Evolutionary conservation across 2,888 invertebrate genomes (phyloP).

Genomic region (Apodemia duryi): DNA sequence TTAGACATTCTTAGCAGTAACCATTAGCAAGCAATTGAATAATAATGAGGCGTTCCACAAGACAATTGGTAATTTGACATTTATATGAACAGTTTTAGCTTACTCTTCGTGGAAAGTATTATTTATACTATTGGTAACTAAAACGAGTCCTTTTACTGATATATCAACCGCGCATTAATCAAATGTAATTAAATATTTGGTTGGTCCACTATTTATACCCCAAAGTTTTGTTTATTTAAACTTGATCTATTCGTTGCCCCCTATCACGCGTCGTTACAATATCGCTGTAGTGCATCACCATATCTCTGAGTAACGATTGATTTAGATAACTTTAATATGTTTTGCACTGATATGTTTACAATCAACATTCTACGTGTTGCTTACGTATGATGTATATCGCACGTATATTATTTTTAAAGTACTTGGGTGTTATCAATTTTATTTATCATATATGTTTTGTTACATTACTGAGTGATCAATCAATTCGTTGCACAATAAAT

Average conservation of each 20-base stretch:
- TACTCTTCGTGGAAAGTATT: too few species aligned
- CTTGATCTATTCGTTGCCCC: conserved; percentile 2
- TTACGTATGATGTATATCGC: background rate
- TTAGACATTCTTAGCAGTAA: too few species aligned
- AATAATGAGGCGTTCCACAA: too few species aligned
- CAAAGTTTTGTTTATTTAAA: background rate
- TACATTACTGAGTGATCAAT: conserved; percentile 1
- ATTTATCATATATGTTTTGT: conserved; percentile 3
- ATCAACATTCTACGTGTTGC: conserved; percentile 3
- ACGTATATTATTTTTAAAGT: background rate
- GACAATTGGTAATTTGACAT: too few species aligned
- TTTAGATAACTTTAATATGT: conserved; percentile 6
- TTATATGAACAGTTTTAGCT: too few species aligned
- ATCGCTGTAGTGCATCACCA: background rate
- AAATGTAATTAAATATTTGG: background rate
- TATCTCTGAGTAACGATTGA: conserved; percentile 1
- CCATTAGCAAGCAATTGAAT: too few species aligned
- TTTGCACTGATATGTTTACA: background rate
- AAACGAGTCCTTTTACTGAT: too few species aligned
- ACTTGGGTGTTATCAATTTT: background rate
- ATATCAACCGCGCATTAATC: too few species aligned
- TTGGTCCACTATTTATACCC: background rate
- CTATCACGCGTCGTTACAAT: background rate
- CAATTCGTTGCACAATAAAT: background rate
- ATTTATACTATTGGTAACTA: too few species aligned